Percentiles rank a stretch among this genome's conserved stretches.
Conservation (phyloP, 2,888 invertebrate species). For the Hypselothyrea guttata region DNA sequence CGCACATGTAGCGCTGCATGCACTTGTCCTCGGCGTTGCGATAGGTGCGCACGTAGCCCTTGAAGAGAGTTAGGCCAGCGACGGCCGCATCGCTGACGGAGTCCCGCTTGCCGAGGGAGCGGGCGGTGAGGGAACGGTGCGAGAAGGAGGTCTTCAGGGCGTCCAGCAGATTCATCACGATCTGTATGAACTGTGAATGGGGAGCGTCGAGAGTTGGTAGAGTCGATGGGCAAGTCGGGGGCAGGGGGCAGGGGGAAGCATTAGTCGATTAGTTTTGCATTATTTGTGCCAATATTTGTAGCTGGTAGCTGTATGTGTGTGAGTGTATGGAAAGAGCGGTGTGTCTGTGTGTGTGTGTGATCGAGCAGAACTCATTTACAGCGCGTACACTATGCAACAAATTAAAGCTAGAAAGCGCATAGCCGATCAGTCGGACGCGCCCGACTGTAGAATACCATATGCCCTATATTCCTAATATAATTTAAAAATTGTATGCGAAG, state of each 20-base stretch:
- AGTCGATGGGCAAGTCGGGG: slow-evolving; percentile 27
- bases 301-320: slow-evolving; percentile 21
- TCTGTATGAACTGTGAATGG: slow-evolving; percentile 91
- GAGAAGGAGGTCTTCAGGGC: slow-evolving; percentile 96
- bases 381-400: slow-evolving; percentile 55
- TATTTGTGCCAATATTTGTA: slow-evolving; percentile 61
- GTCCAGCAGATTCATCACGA: slow-evolving; percentile 94
- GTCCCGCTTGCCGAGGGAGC: slow-evolving; percentile 93
- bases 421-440: too few relatives aligned
- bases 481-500: too few relatives aligned
- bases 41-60: slow-evolving; percentile 93
- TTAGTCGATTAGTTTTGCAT: slow-evolving; percentile 69
- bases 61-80: slow-evolving; percentile 93
- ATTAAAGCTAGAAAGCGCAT: too few relatives aligned
- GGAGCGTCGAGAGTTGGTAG: slow-evolving; percentile 65
- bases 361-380: slow-evolving; percentile 48
- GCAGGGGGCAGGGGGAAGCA: slow-evolving; percentile 40
- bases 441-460: too few relatives aligned
- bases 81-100: slow-evolving; percentile 94
- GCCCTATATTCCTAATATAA: too few relatives aligned
- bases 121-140: slow-evolving; percentile 92
- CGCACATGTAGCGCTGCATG: slow-evolving; percentile 93
- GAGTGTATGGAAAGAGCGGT: slow-evolving; percentile 14
- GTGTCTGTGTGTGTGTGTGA: slow-evolving; percentile 24
- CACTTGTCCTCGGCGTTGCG: slow-evolving; percentile 91